Percentiles rank a stretch among this genome's conserved stretches.
Evolutionary conservation across 2,113 vertebrate genomes (phyloP).

Genomic region (Notarius lentiginosus): DNA sequence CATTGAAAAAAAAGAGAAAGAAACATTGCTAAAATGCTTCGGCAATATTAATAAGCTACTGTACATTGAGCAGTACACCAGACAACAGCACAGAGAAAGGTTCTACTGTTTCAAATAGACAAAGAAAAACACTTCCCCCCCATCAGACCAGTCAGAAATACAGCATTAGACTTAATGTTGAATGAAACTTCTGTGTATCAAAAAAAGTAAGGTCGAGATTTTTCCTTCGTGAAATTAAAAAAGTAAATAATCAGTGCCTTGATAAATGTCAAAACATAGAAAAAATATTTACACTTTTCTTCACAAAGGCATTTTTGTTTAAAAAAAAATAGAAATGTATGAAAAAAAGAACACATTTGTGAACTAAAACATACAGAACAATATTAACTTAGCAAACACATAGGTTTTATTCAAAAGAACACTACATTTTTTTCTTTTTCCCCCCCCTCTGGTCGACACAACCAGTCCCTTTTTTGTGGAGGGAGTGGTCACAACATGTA

Average conservation of each 20-base stretch:
- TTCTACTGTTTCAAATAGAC: constrained; percentile 89
- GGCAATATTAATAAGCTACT: constrained; percentile 95
- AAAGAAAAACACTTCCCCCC: constrained; percentile 52
- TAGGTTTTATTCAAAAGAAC: constrained; percentile 72
- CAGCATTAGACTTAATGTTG: constrained; percentile 77
- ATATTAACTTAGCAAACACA: constrained; percentile 93
- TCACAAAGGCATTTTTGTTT: constrained; percentile 78
- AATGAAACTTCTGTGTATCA: constrained; percentile 87
- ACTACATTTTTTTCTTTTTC: constrained; percentile 72
- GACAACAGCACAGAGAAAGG: constrained; percentile 89
- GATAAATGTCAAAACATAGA: constrained; percentile 74
- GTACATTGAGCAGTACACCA: constrained; percentile 97
- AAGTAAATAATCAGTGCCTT: constrained; percentile 83
- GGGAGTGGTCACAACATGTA: constrained; percentile 94
- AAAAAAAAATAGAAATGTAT: constrained; percentile 55
- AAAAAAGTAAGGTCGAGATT: constrained; percentile 72
- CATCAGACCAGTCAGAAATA: constrained; percentile 80
- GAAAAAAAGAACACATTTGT: constrained; percentile 79
- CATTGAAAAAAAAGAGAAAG: constrained; percentile 91
- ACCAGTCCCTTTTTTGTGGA: constrained; percentile 88
- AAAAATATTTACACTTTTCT: constrained; percentile 77
- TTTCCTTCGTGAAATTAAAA: constrained; percentile 84
- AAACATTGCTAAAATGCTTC: constrained; percentile 87
- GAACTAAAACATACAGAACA: constrained; percentile 85
- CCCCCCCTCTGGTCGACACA: constrained; percentile 81